Base-by-base conservation (phyloP, 1,140 invertebrate species). In the Mesaphorura yosii region DNA sequence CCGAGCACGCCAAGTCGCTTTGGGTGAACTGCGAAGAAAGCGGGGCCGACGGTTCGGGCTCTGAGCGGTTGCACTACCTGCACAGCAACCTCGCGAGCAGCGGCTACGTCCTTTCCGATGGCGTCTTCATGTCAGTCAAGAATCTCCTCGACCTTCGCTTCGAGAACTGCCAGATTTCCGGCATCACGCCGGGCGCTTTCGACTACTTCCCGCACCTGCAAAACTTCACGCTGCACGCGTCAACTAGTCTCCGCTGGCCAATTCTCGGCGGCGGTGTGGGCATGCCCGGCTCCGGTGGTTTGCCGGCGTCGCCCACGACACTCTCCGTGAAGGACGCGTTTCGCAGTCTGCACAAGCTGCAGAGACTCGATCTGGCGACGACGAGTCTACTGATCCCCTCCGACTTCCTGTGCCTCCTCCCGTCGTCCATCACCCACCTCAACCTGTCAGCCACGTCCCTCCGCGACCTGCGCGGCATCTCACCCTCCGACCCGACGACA, bases 381-480 rank as follows among this genome's bases (percentile, higher is more conserved):
- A 92, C 91, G 69, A 88, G 89, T 70, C 86, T 93, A 71, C 83
- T 82, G 76, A 76, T 93, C 64, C 87, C 88, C 12, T 81, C 85
- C 56, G 85, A 81, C 48, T 78, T 84, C 29, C 75, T 92, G 26
- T 93, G 88, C 65, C 78, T 83, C 1, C 68, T 92, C 28, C 76
- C 80, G 48, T n/a, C n/a, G n/a, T 82, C 80, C 57, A 70, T 90
- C 17, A 80, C 83, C 66, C 74, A 82, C 62, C 70, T 89, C 6
- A 88, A 89, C 70, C 74, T 88, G 57, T 88, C 85, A 31, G 76
- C 79, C 54, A 90, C 89, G 65, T 76, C 83, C 63, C 75, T 91
- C 59, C 74, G 83, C 55, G 84, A 88, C 63, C 76, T 90, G 20
- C 75, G 75, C 47, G 79, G 79, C 59, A 87, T 89, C 66, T 53